Evolutionary conservation across 2,888 invertebrate genomes (phyloP).

Genomic region (Mythimna ferrago): DNA sequence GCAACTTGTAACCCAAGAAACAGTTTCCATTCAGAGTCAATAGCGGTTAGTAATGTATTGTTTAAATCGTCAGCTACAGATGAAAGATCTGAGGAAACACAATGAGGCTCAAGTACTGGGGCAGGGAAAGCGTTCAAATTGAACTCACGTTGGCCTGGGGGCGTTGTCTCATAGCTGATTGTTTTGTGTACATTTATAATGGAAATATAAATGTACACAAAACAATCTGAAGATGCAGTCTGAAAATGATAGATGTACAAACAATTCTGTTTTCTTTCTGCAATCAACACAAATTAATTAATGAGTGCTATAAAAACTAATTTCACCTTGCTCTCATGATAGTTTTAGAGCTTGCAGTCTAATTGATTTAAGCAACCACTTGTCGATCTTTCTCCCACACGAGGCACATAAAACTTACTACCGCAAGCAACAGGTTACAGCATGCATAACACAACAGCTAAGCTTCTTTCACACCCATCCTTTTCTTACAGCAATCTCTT

Average conservation of each 20-base stretch:
- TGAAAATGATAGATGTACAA: too few species aligned
- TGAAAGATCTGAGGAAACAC: neutral
- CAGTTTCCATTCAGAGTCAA: slow-evolving; percentile 16
- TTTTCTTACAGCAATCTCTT: slow-evolving; percentile 3
- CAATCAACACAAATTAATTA: neutral
- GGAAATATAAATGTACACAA: too few species aligned
- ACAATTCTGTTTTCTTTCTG: neutral
- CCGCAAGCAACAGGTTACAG: slow-evolving; percentile 45
- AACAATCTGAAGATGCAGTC: too few species aligned
- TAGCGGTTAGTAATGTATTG: neutral
- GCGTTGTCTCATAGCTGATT: neutral
- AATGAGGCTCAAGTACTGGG: neutral
- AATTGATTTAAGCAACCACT: slow-evolving; percentile 29
- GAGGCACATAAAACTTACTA: slow-evolving; percentile 14
- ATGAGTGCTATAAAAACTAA: too few species aligned
- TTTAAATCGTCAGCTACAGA: neutral
- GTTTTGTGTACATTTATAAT: neutral
- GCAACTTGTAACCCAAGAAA: neutral
- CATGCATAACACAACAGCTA: slow-evolving; percentile 37
- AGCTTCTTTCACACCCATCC: slow-evolving; percentile 9
- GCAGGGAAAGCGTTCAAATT: neutral
- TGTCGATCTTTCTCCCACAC: slow-evolving; percentile 3
- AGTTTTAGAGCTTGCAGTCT: neutral
- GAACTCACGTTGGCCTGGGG: neutral
- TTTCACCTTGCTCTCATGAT: neutral